Evolutionary conservation across 2,113 vertebrate genomes (phyloP).

Genomic region (Coracopsis vasa): DNA sequence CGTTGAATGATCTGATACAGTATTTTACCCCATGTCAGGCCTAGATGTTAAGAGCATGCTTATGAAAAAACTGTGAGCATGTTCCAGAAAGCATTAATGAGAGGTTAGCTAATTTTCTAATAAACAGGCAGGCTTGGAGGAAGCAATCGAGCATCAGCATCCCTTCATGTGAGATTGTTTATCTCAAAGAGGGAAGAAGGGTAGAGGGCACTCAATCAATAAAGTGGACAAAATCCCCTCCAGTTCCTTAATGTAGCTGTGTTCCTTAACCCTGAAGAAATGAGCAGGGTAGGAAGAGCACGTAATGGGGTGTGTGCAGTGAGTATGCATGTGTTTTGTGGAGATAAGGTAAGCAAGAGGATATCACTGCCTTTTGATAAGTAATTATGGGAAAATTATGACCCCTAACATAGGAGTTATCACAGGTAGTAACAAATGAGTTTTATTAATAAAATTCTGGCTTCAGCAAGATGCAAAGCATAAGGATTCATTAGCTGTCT

Average conservation of each 20-base stretch:
- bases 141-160: background rate
- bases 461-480: background rate
- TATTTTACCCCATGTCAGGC: background rate
- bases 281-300: background rate
- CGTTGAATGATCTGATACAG: background rate
- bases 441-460: background rate
- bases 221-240: background rate
- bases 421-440: background rate
- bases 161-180: background rate
- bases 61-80: rapidly evolving
- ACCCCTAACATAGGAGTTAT: background rate
- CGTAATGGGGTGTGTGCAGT: background rate
- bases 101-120: background rate
- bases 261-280: background rate
- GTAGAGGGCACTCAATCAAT: background rate
- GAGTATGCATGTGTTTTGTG: background rate
- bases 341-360: background rate
- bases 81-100: background rate
- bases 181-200: background rate
- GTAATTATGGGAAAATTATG: rapidly evolving
- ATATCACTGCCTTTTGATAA: background rate
- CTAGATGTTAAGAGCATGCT: background rate
- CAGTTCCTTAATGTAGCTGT: background rate
- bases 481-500: background rate
- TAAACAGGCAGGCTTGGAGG: background rate